Base-by-base conservation (phyloP, 2,888 invertebrate species). In the Patella depressa region DNA sequence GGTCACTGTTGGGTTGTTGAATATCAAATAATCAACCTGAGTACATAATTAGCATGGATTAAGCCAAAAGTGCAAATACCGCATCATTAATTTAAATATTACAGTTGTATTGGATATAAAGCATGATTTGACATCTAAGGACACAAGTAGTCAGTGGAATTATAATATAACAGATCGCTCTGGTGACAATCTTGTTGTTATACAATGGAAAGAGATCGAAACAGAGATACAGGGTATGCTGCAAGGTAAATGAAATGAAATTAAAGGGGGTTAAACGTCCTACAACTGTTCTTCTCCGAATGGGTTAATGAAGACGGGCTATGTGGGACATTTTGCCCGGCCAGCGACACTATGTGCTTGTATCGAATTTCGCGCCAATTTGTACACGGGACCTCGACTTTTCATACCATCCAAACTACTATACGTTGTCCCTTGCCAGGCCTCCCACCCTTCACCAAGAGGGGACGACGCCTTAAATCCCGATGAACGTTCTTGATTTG, bases 171-270 rank as follows among this genome's bases (percentile, higher is more conserved):
- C 65, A 14, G 65, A 15, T 19, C 19, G 65, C 19, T 65, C 24
- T 19, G 12, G 24, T 65, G 24, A 65, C 11, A 65, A 24, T 19
- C 24, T 65, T 24, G 65, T 24, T n/a, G 24, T 65, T 65, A 19
- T 65, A 65, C n/a, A 19, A 65, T 65, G 65, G 65, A 65, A 65
- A 65, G 65, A 65, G 24, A 65, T 65, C 65, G 24, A 65, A n/a
- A 65, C 65, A 19, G 2, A 65, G 19, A 12, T 24, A 19, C 19
- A 7, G 0, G 19, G 24, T 65, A 19, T 19, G n/a, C 65, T 19
- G 19, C 65, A 65, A 19, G 65, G 65, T 19, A 65, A 34, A 34
- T 34, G 34, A 45, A 5, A 45, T 45, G 34, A 7, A 45, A 45
- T 45, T 4, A 7, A 45, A 45, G 3, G 34, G 34, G 34, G 34